Evolutionary conservation across 1,140 invertebrate species (phyloP).

Genomic region (Acromyrmex charruanus): DNA sequence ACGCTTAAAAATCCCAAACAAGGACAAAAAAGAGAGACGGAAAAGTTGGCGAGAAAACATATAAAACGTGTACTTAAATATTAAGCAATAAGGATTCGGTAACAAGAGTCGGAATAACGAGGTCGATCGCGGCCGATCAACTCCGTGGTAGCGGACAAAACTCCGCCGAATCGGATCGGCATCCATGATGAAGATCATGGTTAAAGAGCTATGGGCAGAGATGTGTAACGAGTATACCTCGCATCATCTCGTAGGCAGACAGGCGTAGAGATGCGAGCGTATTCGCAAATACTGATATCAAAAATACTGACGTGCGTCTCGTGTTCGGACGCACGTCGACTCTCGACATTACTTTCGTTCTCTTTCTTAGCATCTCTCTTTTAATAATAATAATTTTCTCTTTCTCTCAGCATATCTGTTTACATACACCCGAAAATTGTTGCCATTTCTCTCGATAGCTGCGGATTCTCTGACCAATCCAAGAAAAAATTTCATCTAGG

Average conservation of each 20-base stretch:
- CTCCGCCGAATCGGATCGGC: constrained; percentile 21
- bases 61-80: constrained; percentile 60
- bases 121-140: constrained; percentile 18
- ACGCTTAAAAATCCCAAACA: constrained; percentile 12
- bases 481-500: background rate
- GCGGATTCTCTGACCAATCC: background rate
- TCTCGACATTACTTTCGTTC: constrained; percentile 69
- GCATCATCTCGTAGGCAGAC: constrained; percentile 77
- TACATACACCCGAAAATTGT: constrained; percentile 17
- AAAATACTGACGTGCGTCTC: constrained; percentile 84
- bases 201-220: constrained; percentile 42
- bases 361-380: constrained; percentile 60
- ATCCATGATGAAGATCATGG: constrained; percentile 47
- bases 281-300: constrained; percentile 85
- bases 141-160: constrained; percentile 7
- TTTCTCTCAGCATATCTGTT: constrained; percentile 28
- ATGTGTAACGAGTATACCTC: constrained; percentile 69
- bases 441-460: constrained; percentile 3
- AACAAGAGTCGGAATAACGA: constrained; percentile 39
- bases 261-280: constrained; percentile 66
- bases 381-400: background rate
- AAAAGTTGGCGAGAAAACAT: constrained; percentile 38
- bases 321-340: constrained; percentile 64
- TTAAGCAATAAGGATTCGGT: constrained; percentile 57
- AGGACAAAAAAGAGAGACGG: constrained; percentile 44